Base-by-base conservation (phyloP, 1,140 invertebrate genomes). In the Cotesia glomerata region DNA sequence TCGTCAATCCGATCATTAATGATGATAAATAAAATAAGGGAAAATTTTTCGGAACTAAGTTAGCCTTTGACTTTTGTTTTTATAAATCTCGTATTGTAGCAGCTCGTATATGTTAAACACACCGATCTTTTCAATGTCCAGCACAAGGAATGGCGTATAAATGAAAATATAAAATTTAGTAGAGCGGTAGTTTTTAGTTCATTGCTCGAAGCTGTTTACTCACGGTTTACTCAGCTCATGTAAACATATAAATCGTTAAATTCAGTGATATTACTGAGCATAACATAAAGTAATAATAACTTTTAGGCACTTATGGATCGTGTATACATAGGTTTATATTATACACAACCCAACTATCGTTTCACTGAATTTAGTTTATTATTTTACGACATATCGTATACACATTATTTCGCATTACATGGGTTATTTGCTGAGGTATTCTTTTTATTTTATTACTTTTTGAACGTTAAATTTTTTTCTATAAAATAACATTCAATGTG, bases 201-300 rank as follows among this genome's bases (percentile, higher is more conserved):
- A 16, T 14, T 34, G 35, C 39, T 65, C 7, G 0, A 36, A n/a
- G 36, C n/a, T 34, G 39, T 45, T 65, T 49, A 49, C 34, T 18
- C 7, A 49, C 13, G 13, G 45, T n/a, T 49, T 49, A 36, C n/a
- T 13, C 36, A 11, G 16, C 14, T 13, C 49, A 69, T 62, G 39
- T 58, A 71, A 72, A 69, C 66, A 65, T 66, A 69, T 73, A 61
- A 73, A 74, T 76, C 75, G 66, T 32, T 71, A 68, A 68, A 51
- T 65, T 65, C 63, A 51, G 13, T 65, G 63, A 65, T 65, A 65
- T 65, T 65, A 18, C 39, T 7, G 39, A 49, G 11, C 26, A 26
- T 56, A 7, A 14, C 16, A 7, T 14, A 14, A 16, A 56, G 14
- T 16, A 13, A 2, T 13, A 14, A 56, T 56, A 56, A 7, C 54